Evolutionary conservation across 2,888 invertebrate species (phyloP).

Genomic region (Celastrina argiolus): DNA sequence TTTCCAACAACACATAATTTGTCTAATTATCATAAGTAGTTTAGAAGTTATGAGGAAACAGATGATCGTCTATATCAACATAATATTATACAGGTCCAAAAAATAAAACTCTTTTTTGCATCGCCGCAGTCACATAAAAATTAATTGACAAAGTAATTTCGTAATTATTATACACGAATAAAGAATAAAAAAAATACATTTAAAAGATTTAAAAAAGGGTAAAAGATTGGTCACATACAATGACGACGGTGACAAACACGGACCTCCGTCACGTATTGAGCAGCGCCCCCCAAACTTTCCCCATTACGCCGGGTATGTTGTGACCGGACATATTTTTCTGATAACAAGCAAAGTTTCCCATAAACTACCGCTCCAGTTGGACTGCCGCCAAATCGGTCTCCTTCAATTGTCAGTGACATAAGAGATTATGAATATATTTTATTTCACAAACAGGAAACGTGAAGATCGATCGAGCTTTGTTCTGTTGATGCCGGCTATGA

Average conservation of each 20-base stretch:
- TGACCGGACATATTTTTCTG: conserved; percentile 57
- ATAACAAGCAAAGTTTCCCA: conserved; percentile 69
- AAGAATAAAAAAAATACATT: neutral
- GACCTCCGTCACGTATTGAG: conserved; percentile 36
- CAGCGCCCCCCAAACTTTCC: conserved; percentile 56
- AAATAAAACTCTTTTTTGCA: too few species aligned
- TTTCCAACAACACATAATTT: too few species aligned
- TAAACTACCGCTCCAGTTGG: conserved; percentile 44
- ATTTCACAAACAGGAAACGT: conserved; percentile 1
- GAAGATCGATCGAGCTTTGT: neutral
- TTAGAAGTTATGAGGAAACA: too few species aligned
- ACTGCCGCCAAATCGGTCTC: conserved; percentile 40
- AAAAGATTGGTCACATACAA: conserved; percentile 1
- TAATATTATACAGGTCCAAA: too few species aligned
- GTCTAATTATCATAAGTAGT: too few species aligned
- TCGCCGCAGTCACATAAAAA: too few species aligned
- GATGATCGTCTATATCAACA: too few species aligned
- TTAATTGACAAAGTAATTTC: too few species aligned
- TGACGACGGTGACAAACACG: neutral
- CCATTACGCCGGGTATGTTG: conserved; percentile 58
- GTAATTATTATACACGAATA: too few species aligned
- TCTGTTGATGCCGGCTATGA: neutral
- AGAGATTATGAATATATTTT: conserved; percentile 1
- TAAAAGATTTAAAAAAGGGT: neutral
- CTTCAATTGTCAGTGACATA: conserved; percentile 26